A percentile compares a stretch with the other conserved stretches of the same genome.
These are phyloP conservation scores for Drosophila littoralis DNA, from an alignment of 1,140 invertebrate genomes.

Conservation along the genomic window DNA sequence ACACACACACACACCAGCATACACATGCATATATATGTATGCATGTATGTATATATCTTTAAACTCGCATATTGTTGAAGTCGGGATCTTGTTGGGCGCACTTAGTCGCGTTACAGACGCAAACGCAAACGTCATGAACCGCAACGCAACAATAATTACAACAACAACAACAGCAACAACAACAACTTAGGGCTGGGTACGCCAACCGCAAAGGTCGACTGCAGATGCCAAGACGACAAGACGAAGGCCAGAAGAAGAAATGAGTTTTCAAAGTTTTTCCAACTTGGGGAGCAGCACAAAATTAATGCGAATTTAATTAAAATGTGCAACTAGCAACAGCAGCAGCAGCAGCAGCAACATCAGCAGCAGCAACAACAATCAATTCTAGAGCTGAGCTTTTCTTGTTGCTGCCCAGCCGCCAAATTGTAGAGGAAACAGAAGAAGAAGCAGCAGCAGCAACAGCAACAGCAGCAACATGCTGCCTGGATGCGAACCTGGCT, in stretches of 20 bases:
- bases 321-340: constrained; percentile 81
- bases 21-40: not conserved
- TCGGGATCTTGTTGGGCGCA: constrained; percentile 65
- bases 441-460: constrained; percentile 38
- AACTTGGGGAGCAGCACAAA: constrained; percentile 63
- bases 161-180: constrained; percentile 51
- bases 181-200: constrained; percentile 66
- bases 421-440: constrained; percentile 65
- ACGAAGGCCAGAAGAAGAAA: constrained; percentile 72
- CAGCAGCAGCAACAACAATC: constrained; percentile 53
- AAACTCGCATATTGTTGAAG: constrained; percentile 25
- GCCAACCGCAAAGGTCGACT: constrained; percentile 79
- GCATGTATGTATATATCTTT: constrained; percentile 1
- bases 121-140: constrained; percentile 76
- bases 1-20: no score
- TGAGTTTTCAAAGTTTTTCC: constrained; percentile 80
- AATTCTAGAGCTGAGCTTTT: constrained; percentile 76
- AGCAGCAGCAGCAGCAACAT: constrained; percentile 33
- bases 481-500: constrained; percentile 41
- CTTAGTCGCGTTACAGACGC: constrained; percentile 75
- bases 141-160: constrained; percentile 83
- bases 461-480: constrained; percentile 37
- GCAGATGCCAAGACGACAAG: constrained; percentile 51
- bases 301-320: constrained; percentile 83
- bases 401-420: constrained; percentile 59